These are phyloP conservation scores for Zosterops lateralis DNA, from an alignment of 2,113 vertebrate genomes.

Conservation along the genomic window DNA sequence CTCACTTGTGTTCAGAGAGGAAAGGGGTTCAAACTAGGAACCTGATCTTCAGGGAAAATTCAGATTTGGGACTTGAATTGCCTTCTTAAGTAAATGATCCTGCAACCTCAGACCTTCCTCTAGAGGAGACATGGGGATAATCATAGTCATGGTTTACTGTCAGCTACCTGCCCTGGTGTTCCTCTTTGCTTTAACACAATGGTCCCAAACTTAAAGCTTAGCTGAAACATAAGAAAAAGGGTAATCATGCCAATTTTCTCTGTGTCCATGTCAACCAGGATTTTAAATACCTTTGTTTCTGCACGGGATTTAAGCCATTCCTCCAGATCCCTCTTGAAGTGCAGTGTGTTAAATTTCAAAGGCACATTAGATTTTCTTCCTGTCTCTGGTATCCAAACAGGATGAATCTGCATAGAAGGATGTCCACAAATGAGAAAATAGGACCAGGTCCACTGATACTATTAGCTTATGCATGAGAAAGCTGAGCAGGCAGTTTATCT, in stretches of 20 bases:
- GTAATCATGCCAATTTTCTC: not conserved
- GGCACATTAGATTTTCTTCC: not conserved
- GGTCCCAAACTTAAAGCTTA: not conserved
- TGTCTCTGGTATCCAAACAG: not conserved
- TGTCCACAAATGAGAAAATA: not conserved
- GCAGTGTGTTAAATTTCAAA: slow-evolving; percentile 25
- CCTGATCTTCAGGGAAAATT: not conserved
- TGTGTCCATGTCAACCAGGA: not conserved
- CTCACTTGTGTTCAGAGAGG: not conserved
- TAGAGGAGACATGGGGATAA: not conserved
- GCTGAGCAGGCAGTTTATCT: not conserved
- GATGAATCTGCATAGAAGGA: not conserved
- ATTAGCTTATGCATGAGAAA: not conserved
- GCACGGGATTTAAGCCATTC: not conserved
- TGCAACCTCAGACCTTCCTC: not conserved
- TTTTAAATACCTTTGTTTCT: slow-evolving; percentile 5
- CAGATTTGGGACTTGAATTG: not conserved
- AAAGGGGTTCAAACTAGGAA: not conserved
- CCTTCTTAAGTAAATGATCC: not conserved
- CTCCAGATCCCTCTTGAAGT: not conserved
- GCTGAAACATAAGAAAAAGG: not conserved
- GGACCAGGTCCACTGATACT: not conserved
- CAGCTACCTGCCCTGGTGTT: not conserved
- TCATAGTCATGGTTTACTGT: not conserved
- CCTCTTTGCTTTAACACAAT: not conserved